phyloP scores from a whole-genome alignment of 2,797 vertebrate species.

The Argyrosomus regius region DNA sequence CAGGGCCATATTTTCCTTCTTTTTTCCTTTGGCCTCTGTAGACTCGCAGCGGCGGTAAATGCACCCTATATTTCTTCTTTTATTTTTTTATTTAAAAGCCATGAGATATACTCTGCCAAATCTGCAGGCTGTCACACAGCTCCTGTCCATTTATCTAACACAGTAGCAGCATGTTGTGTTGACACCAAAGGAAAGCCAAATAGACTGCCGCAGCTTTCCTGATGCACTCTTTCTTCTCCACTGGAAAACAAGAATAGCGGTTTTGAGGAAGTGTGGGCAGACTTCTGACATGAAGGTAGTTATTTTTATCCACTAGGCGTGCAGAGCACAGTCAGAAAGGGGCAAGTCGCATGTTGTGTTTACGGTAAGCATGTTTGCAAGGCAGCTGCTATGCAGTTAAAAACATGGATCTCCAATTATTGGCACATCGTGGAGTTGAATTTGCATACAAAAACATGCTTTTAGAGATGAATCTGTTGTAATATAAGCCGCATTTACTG shows the following conservation, averaged over 20 bases:
- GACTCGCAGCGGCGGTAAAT: constrained; percentile 49
- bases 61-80: constrained; percentile 37
- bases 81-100: constrained; percentile 40
- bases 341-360: not conserved
- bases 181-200: constrained; percentile 52
- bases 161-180: constrained; percentile 42
- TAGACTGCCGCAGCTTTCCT: constrained; percentile 20
- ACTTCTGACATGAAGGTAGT: constrained; percentile 29
- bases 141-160: constrained; percentile 47
- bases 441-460: not conserved
- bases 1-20: constrained; percentile 44
- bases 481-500: not conserved
- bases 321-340: constrained; percentile 1
- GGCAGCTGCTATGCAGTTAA: not conserved
- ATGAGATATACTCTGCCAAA: constrained; percentile 42
- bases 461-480: not conserved
- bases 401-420: not conserved
- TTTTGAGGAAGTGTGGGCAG: constrained; percentile 41
- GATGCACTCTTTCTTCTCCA: constrained; percentile 32
- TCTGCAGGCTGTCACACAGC: constrained; percentile 47
- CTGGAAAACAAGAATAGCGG: constrained; percentile 28
- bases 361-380: not conserved
- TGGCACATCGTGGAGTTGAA: not conserved
- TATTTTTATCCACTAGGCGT: constrained; percentile 33
- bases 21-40: constrained; percentile 21